Evolutionary conservation across 2,888 invertebrate species (phyloP), one percentile per base, ranked within the genome.

Genomic region (Microchrysa polita): DNA sequence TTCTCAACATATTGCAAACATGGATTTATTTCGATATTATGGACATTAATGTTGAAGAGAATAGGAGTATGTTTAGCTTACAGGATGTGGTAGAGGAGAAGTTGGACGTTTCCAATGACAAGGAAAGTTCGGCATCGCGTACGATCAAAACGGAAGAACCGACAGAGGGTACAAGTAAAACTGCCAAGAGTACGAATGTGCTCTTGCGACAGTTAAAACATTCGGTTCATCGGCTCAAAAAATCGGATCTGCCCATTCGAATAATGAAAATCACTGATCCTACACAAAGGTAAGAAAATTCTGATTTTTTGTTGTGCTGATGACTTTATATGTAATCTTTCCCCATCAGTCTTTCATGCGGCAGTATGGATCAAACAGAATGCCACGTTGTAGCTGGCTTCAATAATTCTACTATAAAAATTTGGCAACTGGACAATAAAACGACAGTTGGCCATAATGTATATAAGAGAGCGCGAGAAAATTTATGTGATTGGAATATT

Each of bases 1-100:
- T 92, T 69, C 87, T 92, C 81, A 92, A 91, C 86, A 88, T 92
- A 73, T 80, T 89, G 12, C 88, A 88, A 78, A 88, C 87, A 5
- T 90, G 90, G 90, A 87, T 90, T 76, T 88, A 89, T 77, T 86
- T 90, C 77, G 88, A 89, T 76, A 86, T 89, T 44, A 87, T 86
- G 75, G 88, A 85, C 82, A 80, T 82, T 16, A 81, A 83, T 63
- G 80, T 86, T 85, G 74, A 67, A 74, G 77, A 61, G 44, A 76
- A 60, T 14, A 63, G 55, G 73, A 77, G 73, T 44, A 77, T 76
- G 77, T 78, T 75, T 67, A 67, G 27, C 61, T 48, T 75, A n/a
- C 55, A 65, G 42, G 65, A 73, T 9, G 22, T 22, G n/a, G 44
- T 23, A 22, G 44, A 55, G 55, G 65, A 73, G 7, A 59, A 55